Evolutionary conservation across 2,888 invertebrate genomes (phyloP).

Genomic region (Aphodius granarius): DNA sequence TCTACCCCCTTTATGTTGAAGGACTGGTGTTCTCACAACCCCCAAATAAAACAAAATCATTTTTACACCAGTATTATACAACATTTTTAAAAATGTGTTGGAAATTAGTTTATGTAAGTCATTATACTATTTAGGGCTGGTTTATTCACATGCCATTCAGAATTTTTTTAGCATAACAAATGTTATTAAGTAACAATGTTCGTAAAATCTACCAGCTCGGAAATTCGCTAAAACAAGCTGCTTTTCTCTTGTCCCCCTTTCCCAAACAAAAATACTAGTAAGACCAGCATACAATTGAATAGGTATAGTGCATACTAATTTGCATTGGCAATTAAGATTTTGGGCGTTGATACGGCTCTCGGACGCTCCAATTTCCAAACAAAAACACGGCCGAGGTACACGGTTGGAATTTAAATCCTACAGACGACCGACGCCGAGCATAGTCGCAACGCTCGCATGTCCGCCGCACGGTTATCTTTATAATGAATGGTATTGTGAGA

Average conservation of each 20-base stretch:
- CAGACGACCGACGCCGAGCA: not conserved
- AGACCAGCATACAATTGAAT: not conserved
- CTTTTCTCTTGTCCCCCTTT: not conserved
- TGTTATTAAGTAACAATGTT: too few species aligned
- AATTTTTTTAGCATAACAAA: too few species aligned
- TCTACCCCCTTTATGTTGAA: too few species aligned
- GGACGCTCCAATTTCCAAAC: slow-evolving; percentile 12
- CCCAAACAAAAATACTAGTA: not conserved
- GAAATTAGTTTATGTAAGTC: too few species aligned
- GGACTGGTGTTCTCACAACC: too few species aligned
- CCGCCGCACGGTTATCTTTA: slow-evolving; percentile 10
- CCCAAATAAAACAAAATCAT: too few species aligned
- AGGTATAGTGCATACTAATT: not conserved
- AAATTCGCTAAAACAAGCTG: not conserved
- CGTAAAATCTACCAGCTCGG: not conserved
- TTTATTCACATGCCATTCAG: too few species aligned
- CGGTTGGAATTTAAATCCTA: slow-evolving; percentile 9
- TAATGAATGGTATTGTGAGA: slow-evolving; percentile 15
- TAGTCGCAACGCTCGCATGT: slow-evolving; percentile 4
- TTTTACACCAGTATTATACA: too few species aligned
- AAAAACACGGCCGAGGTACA: slow-evolving; percentile 4
- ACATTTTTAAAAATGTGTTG: too few species aligned
- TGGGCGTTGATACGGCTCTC: slow-evolving; percentile 3
- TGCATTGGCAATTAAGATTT: slow-evolving; percentile 10
- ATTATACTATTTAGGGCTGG: too few species aligned